These are phyloP conservation scores for Volucella zonaria DNA, from an alignment of 2,888 invertebrate genomes.

Conservation along the genomic window DNA sequence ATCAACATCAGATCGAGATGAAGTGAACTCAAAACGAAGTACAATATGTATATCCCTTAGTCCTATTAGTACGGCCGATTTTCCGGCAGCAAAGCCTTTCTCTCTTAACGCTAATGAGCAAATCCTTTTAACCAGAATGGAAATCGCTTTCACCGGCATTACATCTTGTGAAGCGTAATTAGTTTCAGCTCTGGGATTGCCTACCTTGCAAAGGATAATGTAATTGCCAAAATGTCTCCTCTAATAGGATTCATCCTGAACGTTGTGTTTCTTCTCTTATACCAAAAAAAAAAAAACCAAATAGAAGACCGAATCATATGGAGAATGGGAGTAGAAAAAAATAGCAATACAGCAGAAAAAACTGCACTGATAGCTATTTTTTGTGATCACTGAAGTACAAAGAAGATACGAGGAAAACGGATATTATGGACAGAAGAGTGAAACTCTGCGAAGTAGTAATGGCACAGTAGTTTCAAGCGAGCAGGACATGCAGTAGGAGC, in stretches of 20 bases:
- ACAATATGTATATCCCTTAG: not conserved
- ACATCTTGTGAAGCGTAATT: conserved; percentile 22
- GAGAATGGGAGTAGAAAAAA: conserved; percentile 10
- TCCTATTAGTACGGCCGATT: conserved; percentile 4
- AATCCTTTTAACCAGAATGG: conserved; percentile 33
- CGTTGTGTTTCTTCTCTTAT: no score
- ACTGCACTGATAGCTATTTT: conserved; percentile 43
- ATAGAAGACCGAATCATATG: not conserved
- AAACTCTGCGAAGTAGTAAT: conserved; percentile 46
- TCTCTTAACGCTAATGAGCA: conserved; percentile 23
- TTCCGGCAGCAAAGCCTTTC: not conserved
- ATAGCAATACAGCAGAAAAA: conserved; percentile 40
- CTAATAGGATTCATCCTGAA: not conserved
- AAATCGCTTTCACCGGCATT: not conserved
- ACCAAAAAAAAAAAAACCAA: not conserved
- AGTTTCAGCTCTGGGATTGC: conserved; percentile 13
- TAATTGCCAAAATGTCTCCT: conserved; percentile 49
- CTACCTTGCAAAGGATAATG: conserved; percentile 35
- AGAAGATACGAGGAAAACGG: conserved; percentile 11
- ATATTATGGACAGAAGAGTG: not conserved
- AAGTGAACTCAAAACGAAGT: conserved; percentile 37
- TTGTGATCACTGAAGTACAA: conserved; percentile 48
- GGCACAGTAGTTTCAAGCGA: conserved; percentile 32
- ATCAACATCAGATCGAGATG: conserved; percentile 56
- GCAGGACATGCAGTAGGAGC: conserved; percentile 56